Evolutionary conservation across 2,888 invertebrate genomes (phyloP).

Genomic region (Apomyelois bistriatella): DNA sequence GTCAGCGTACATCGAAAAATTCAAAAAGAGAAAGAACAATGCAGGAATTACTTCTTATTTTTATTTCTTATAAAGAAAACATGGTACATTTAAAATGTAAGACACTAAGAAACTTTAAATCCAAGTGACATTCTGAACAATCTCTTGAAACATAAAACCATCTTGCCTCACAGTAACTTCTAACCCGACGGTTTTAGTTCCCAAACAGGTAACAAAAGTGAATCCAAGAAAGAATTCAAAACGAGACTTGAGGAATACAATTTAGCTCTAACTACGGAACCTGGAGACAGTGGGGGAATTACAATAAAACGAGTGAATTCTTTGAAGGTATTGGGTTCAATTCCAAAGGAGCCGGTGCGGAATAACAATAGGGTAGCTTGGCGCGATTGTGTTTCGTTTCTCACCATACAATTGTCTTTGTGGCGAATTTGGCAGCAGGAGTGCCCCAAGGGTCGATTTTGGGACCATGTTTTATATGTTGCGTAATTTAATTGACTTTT

Average conservation of each 20-base stretch:
- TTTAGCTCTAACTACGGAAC: slow-evolving; percentile 12
- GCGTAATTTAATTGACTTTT: slow-evolving; percentile 2
- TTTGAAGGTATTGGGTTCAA: slow-evolving; percentile 47
- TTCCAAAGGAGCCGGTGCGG: slow-evolving; percentile 35
- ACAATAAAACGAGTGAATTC: slow-evolving; percentile 61
- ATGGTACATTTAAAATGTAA: not conserved
- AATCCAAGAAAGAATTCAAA: not conserved
- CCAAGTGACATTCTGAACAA: not conserved
- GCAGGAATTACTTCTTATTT: not conserved
- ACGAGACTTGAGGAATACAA: not conserved
- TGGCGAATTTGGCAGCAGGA: not conserved
- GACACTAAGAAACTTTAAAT: not conserved
- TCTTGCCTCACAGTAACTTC: not conserved
- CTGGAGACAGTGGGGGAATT: slow-evolving; percentile 51
- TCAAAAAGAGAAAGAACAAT: not conserved
- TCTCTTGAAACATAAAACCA: slow-evolving; percentile 2
- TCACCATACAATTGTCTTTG: slow-evolving; percentile 1
- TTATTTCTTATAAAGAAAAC: not conserved
- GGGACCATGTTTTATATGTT: slow-evolving; percentile 4
- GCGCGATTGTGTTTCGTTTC: slow-evolving; percentile 11
- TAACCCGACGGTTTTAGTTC: slow-evolving; percentile 5
- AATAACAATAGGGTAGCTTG: slow-evolving; percentile 46
- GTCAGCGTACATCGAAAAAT: no score
- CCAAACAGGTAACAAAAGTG: slow-evolving; percentile 6
- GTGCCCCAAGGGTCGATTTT: slow-evolving; percentile 1